Conservation (phyloP, 2,888 invertebrate genomes). For the Tenthredo distinguenda region DNA sequence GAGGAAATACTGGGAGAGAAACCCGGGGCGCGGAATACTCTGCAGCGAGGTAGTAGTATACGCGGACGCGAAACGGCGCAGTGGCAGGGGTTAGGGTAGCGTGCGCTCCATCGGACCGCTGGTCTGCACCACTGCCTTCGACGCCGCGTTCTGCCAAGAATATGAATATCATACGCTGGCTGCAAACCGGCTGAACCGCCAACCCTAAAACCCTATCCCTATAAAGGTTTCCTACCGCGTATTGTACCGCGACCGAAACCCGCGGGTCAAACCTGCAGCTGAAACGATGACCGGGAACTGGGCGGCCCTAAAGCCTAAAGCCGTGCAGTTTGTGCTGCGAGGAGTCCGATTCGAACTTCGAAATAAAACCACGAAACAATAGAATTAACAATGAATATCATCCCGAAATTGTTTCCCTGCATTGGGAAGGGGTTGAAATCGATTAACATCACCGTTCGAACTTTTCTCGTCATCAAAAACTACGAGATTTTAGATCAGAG, state of each 20-base stretch:
- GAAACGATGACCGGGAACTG: slow-evolving; percentile 23
- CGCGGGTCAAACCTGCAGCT: not conserved
- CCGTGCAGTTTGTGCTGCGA: not conserved
- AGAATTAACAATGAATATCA: not conserved
- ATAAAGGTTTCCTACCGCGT: slow-evolving; percentile 42
- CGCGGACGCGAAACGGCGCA: slow-evolving; percentile 1
- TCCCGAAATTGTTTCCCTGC: not conserved
- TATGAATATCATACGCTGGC: slow-evolving; percentile 74
- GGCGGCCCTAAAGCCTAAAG: not conserved
- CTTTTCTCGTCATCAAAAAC: not conserved
- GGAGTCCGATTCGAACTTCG: not conserved
- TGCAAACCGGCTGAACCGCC: slow-evolving; percentile 39
- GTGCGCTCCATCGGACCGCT: slow-evolving; percentile 68
- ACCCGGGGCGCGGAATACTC: slow-evolving; percentile 61
- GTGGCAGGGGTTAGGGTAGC: slow-evolving; percentile 68
- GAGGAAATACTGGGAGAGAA: slow-evolving; percentile 34
- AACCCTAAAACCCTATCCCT: slow-evolving; percentile 43
- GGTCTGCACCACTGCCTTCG: slow-evolving; percentile 64
- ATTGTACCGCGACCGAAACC: not conserved
- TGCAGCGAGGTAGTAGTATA: slow-evolving; percentile 51
- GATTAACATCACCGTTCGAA: not conserved
- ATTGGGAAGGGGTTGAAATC: not conserved
- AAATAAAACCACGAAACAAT: not conserved
- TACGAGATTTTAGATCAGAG: not conserved
- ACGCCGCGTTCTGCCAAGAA: slow-evolving; percentile 72